phyloP scores from a whole-genome alignment of 2,113 vertebrate genomes.

The cattle (Bos taurus) region ARS-UCD2.0 NC_037337.1:31967001-31967500 shows the following conservation, averaged over 20 bases:
- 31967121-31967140: background rate
- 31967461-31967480: background rate
- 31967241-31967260: background rate
- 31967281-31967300: background rate
- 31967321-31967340: background rate
- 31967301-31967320: background rate
- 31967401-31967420: background rate
- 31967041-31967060: background rate
- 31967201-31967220: background rate
- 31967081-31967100: background rate
- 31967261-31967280: background rate
- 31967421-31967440: background rate
- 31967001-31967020: background rate
- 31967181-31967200: background rate
- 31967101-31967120: background rate
- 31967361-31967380: background rate
- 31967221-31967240: background rate
- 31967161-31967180: background rate
- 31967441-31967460: background rate
- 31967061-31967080: background rate
- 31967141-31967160: background rate
- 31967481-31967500: background rate
- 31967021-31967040: background rate
- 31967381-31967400: background rate
- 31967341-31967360: background rate